Evolutionary conservation across 2,797 vertebrate genomes (phyloP).

Genomic region (Sandelia bainsii): DNA sequence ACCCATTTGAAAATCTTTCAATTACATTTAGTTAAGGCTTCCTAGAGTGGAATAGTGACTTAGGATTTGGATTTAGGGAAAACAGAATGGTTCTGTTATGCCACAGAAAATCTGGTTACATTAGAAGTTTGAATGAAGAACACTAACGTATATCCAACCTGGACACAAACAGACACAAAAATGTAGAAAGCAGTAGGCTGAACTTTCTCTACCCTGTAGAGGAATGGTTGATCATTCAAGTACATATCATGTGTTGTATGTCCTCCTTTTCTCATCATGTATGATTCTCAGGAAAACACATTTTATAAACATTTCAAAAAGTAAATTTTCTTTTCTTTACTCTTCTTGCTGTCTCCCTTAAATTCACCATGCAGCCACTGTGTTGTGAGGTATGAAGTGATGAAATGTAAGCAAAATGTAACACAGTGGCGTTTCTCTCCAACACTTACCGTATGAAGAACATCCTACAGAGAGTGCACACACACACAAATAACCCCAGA

Average conservation of each 20-base stretch:
- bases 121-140: constrained; percentile 15
- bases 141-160: constrained; percentile 32
- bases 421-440: constrained; percentile 10
- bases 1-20: constrained; percentile 54
- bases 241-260: not conserved
- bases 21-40: constrained; percentile 41
- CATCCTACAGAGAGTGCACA: constrained; percentile 27
- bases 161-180: constrained; percentile 9
- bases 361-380: constrained; percentile 8
- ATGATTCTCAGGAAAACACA: constrained; percentile 6
- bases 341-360: not conserved
- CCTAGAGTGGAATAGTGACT: constrained; percentile 1
- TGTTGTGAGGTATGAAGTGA: constrained; percentile 21
- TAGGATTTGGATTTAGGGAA: constrained; percentile 40
- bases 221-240: constrained; percentile 7
- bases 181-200: constrained; percentile 3
- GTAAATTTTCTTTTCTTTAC: not conserved
- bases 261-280: constrained; percentile 9
- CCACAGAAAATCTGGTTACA: constrained; percentile 23
- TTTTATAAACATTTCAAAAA: not conserved
- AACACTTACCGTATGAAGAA: constrained; percentile 29
- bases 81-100: constrained; percentile 20
- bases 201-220: not conserved
- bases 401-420: constrained; percentile 32
- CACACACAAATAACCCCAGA: constrained; percentile 27